Percentiles rank a stretch among this genome's conserved stretches.
phyloP scores from a whole-genome alignment of 2,797 vertebrate species.

The Miichthys miiuy region DNA sequence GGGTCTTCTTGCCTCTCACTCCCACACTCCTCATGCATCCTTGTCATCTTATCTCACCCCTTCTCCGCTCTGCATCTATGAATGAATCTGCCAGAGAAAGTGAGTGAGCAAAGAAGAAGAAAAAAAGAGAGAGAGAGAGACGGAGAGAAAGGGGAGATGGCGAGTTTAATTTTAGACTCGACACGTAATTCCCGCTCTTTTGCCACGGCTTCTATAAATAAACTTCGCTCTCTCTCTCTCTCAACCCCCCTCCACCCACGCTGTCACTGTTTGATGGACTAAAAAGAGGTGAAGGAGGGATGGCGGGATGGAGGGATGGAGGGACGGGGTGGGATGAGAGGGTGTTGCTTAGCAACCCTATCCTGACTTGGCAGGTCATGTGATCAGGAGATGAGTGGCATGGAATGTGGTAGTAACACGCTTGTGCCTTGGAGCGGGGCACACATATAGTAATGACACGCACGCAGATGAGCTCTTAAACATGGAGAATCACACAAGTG shows the following conservation, averaged over 20 bases:
- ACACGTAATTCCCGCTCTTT: constrained; percentile 67
- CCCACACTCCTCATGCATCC: constrained; percentile 16
- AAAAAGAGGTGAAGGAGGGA: neutral
- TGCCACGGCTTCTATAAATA: constrained; percentile 79
- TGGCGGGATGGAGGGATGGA: neutral
- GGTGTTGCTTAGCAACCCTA: constrained; percentile 79
- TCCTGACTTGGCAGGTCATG: constrained; percentile 70
- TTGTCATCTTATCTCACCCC: constrained; percentile 20
- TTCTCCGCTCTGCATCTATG: constrained; percentile 55
- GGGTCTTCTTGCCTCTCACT: constrained; percentile 4
- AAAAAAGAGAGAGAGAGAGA: neutral
- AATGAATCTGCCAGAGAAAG: constrained; percentile 63
- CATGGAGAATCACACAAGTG: neutral
- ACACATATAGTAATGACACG: constrained; percentile 6
- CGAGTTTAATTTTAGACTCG: constrained; percentile 77
- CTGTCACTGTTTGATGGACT: constrained; percentile 55
- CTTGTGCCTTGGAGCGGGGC: constrained; percentile 27
- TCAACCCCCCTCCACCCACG: constrained; percentile 20
- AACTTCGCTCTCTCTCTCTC: constrained; percentile 30
- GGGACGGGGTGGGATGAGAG: constrained; percentile 17
- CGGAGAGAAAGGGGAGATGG: constrained; percentile 12
- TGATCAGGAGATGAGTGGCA: constrained; percentile 71
- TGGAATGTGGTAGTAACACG: constrained; percentile 59
- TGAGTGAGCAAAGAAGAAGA: neutral
- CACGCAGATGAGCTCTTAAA: neutral